These are phyloP conservation scores for Bovichtus diacanthus DNA, from an alignment of 2,797 vertebrate species.

Conservation along the genomic window DNA sequence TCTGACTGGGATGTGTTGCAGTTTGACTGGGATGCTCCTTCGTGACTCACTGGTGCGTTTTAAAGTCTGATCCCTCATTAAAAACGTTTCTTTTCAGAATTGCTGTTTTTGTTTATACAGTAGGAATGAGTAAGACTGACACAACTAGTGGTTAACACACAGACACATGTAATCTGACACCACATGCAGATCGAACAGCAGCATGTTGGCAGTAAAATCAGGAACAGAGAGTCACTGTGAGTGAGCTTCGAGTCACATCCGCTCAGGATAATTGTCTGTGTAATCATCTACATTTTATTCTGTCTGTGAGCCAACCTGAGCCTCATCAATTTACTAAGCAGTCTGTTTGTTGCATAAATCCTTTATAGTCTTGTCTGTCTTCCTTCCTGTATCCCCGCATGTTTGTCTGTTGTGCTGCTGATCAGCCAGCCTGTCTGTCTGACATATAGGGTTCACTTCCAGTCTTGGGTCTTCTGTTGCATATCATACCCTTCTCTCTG, in stretches of 20 bases:
- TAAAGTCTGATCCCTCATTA: constrained; percentile 17
- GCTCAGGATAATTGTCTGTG: constrained; percentile 18
- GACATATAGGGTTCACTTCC: fast-evolving
- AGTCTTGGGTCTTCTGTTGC: not conserved
- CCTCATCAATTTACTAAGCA: constrained; percentile 31
- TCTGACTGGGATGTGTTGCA: too few species aligned
- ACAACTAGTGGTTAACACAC: constrained; percentile 25
- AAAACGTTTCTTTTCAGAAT: constrained; percentile 17
- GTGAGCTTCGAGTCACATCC: constrained; percentile 56
- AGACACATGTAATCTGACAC: constrained; percentile 24
- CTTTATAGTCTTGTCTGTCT: constrained; percentile 32
- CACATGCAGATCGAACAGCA: constrained; percentile 13
- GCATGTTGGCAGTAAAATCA: not conserved
- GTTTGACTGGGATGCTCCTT: constrained; percentile 5
- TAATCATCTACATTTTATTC: not conserved
- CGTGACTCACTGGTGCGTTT: constrained; percentile 42
- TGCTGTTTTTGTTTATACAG: constrained; percentile 21
- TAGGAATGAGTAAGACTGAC: constrained; percentile 24
- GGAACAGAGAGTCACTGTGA: constrained; percentile 12
- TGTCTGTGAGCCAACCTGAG: not conserved
- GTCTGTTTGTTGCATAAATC: constrained; percentile 16
- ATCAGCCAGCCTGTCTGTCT: not conserved
- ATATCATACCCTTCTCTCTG: not conserved
- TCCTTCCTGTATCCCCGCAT: constrained; percentile 38
- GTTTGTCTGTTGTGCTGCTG: constrained; percentile 22